Conservation (phyloP, 2,113 vertebrate genomes). For the Hemiprocne comata region DNA sequence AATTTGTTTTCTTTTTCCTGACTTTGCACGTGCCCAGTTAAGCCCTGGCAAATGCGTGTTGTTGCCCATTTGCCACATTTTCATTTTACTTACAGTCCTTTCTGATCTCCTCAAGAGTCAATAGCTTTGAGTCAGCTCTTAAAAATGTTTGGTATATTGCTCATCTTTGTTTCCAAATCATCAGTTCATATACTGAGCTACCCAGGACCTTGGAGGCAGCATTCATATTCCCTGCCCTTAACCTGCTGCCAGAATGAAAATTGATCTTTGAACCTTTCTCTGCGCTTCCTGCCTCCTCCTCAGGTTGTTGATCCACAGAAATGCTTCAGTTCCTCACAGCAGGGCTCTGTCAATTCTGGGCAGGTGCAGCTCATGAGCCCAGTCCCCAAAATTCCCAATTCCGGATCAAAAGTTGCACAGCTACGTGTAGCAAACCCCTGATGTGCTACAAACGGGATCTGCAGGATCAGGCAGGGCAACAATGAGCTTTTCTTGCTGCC, state of each 20-base stretch:
- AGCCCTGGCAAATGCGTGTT: background rate
- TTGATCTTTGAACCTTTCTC: background rate
- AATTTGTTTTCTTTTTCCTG: background rate
- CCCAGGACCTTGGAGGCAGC: background rate
- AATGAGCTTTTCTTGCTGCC: background rate
- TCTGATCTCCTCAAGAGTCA: background rate
- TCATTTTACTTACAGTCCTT: background rate
- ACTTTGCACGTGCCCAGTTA: background rate
- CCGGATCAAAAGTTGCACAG: background rate
- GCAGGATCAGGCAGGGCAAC: accelerated
- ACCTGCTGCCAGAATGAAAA: conserved; percentile 37
- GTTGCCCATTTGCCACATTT: background rate
- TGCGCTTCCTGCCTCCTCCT: background rate
- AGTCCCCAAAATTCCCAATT: background rate
- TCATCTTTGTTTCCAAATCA: conserved; percentile 20
- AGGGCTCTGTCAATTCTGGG: background rate
- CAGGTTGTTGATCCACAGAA: background rate
- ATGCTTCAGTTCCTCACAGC: background rate
- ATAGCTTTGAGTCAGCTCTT: conserved; percentile 19
- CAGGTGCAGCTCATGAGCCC: background rate
- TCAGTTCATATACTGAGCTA: background rate
- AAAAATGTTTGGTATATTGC: conserved; percentile 4
- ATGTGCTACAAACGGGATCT: accelerated
- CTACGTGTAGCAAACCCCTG: accelerated
- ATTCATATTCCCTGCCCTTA: background rate